A percentile compares a stretch with the other conserved stretches of the same genome.
Evolutionary conservation across 2,888 invertebrate species (phyloP).

Genomic region (Polydrusus tereticollis): DNA sequence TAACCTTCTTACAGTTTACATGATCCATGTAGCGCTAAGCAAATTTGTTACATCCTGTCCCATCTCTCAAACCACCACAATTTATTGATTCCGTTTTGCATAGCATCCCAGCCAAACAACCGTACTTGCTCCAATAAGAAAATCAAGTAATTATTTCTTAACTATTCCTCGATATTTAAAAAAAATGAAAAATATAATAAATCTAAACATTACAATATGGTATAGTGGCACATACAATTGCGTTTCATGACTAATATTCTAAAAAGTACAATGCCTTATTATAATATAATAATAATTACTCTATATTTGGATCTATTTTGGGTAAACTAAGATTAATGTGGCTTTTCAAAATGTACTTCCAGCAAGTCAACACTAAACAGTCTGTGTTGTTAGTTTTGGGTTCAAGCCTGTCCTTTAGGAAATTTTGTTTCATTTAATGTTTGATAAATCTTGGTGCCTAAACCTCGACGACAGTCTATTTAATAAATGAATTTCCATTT

Average conservation of each 20-base stretch:
- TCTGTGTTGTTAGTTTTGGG: slow-evolving; percentile 11
- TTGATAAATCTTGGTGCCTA: neutral
- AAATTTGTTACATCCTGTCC: too few relatives aligned
- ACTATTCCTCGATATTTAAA: too few relatives aligned
- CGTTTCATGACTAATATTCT: neutral
- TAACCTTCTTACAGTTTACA: too few relatives aligned
- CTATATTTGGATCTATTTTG: neutral
- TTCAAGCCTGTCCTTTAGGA: slow-evolving; percentile 2
- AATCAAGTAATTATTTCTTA: too few relatives aligned
- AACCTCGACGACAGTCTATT: slow-evolving; percentile 1
- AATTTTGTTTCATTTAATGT: slow-evolving; percentile 3
- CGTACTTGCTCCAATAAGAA: too few relatives aligned
- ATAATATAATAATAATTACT: neutral
- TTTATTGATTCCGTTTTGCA: too few relatives aligned
- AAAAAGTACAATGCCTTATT: neutral
- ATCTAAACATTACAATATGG: too few relatives aligned
- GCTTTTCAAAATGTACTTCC: slow-evolving; percentile 3
- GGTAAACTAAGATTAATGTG: slow-evolving; percentile 5
- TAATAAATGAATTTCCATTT: neutral
- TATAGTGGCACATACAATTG: neutral
- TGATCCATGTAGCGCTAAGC: too few relatives aligned
- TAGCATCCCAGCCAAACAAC: too few relatives aligned
- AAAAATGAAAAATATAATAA: too few relatives aligned
- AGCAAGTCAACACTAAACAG: slow-evolving; percentile 14
- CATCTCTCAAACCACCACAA: too few relatives aligned